phyloP scores from a whole-genome alignment of 1,140 invertebrate genomes.

The Myzus persicae region DNA sequence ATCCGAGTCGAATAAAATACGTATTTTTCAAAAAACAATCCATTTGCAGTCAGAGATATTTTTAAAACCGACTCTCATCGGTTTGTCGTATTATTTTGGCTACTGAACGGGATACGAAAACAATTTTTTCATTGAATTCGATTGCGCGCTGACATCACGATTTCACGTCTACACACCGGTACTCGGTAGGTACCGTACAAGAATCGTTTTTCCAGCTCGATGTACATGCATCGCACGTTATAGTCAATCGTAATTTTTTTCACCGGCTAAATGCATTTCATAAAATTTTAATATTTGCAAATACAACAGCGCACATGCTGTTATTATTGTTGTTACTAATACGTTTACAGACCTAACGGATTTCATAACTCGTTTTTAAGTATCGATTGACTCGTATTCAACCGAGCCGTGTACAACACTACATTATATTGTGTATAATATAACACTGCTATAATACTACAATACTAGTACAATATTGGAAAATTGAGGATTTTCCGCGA shows the following conservation, averaged over 20 bases:
- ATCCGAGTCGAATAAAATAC: not conserved
- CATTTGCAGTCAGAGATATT: not conserved
- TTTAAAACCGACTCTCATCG: not conserved
- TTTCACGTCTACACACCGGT: not conserved
- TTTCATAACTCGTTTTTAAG: not conserved
- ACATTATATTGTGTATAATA: no score
- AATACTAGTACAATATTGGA: not conserved
- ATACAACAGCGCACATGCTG: no score
- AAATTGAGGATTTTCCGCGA: not conserved
- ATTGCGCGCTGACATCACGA: not conserved
- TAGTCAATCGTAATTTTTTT: not conserved
- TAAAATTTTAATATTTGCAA: not conserved
- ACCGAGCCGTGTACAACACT: not conserved
- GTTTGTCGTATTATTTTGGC: not conserved
- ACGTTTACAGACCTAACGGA: not conserved
- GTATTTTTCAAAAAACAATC: not conserved
- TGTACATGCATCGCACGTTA: no score
- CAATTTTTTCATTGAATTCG: not conserved
- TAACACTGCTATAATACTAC: not conserved
- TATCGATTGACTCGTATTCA: not conserved
- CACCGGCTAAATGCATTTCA: not conserved
- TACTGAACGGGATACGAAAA: not conserved
- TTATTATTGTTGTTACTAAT: not conserved
- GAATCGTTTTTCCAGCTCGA: not conserved
- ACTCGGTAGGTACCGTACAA: no score